Percentiles rank a stretch among this genome's conserved stretches.
These are phyloP conservation scores for Euglossa dilemma DNA, from an alignment of 1,140 invertebrate genomes.

Conservation along the genomic window DNA sequence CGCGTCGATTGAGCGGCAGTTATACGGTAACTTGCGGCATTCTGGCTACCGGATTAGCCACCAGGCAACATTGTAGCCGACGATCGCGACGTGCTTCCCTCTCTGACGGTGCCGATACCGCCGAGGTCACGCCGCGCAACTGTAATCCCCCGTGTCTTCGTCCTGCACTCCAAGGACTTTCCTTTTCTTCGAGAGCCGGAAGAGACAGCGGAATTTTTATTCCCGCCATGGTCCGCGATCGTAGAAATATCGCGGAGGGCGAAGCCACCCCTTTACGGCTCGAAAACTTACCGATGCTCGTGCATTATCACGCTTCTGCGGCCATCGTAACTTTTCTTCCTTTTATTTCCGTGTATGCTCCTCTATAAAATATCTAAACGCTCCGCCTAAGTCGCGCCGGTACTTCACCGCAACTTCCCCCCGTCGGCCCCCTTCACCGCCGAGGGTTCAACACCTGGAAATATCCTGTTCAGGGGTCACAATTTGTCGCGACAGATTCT, in stretches of 20 bases:
- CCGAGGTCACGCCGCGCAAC: neutral
- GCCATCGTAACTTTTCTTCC: slow-evolving; percentile 72
- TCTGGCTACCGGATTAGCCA: neutral
- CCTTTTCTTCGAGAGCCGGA: no score
- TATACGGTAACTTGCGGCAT: neutral
- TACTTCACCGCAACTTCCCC: slow-evolving; percentile 24
- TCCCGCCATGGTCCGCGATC: neutral
- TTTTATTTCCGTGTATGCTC: slow-evolving; percentile 69
- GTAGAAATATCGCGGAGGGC: slow-evolving; percentile 14
- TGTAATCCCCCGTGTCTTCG: slow-evolving; percentile 8
- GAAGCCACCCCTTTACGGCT: slow-evolving; percentile 42
- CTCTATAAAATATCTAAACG: slow-evolving; percentile 72
- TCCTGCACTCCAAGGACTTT: no score
- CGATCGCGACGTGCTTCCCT: neutral
- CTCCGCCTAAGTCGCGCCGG: no score
- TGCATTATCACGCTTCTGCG: slow-evolving; percentile 59
- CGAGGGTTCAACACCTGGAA: slow-evolving; percentile 21
- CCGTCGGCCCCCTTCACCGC: neutral
- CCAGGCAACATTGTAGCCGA: neutral
- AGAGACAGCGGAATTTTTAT: slow-evolving; percentile 57
- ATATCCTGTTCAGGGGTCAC: slow-evolving; percentile 10
- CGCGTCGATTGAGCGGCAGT: neutral
- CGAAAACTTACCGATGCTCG: slow-evolving; percentile 53
- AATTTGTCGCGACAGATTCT: slow-evolving; percentile 48
- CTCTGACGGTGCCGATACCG: slow-evolving; percentile 20